A percentile compares a stretch with the other conserved stretches of the same genome.
Evolutionary conservation across 2,888 invertebrate species (phyloP).

Genomic region (Phoenoteleia sp.): DNA sequence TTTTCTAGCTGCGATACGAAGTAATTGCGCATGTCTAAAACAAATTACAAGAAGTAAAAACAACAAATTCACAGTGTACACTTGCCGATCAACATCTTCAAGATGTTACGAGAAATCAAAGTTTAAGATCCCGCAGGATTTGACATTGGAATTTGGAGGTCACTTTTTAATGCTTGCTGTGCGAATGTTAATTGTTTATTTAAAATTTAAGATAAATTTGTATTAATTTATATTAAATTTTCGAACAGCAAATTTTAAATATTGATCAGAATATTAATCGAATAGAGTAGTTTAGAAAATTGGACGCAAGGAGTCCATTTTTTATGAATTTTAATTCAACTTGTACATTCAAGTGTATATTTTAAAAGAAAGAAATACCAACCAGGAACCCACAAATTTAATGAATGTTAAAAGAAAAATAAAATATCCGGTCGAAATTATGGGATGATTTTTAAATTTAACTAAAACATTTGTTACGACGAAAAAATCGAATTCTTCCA

Average conservation of each 20-base stretch:
- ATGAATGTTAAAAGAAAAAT: conserved; percentile 47
- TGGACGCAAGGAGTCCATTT: conserved; percentile 36
- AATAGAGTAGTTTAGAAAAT: conserved; percentile 38
- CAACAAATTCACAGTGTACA: conserved; percentile 29
- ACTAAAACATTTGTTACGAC: conserved; percentile 33
- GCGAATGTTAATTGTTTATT: not conserved
- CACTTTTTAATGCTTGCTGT: conserved; percentile 23
- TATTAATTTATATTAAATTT: not conserved
- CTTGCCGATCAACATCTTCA: conserved; percentile 41
- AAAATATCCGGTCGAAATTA: conserved; percentile 20
- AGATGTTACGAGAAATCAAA: conserved; percentile 49
- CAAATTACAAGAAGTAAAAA: not conserved
- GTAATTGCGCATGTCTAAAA: conserved; percentile 42
- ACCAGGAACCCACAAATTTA: conserved; percentile 26
- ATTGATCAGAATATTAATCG: conserved; percentile 1
- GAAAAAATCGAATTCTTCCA: conserved; percentile 1
- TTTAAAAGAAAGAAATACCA: conserved; percentile 21
- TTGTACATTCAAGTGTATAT: conserved; percentile 52
- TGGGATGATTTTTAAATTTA: conserved; percentile 26
- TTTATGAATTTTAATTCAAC: conserved; percentile 54
- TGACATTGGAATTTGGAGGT: conserved; percentile 30
- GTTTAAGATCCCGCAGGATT: conserved; percentile 26
- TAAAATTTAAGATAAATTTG: not conserved
- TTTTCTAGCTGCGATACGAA: conserved; percentile 49
- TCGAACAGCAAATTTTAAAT: conserved; percentile 30